phyloP scores from a whole-genome alignment of 2,797 vertebrate genomes.

The Schizothorax lantsangensis region DNA sequence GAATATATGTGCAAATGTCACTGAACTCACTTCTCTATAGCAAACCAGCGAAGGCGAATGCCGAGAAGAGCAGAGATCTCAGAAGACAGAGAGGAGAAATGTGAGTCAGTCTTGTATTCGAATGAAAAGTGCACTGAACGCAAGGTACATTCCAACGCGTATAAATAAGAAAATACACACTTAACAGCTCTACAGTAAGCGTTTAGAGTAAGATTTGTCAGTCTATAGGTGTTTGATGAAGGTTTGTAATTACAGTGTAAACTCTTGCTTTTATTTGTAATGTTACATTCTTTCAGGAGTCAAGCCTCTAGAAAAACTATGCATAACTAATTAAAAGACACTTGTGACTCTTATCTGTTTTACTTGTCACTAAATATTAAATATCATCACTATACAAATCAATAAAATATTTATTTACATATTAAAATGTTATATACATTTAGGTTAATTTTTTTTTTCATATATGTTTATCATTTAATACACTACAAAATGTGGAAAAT shows the following conservation, averaged over 20 bases:
- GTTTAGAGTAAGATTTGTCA: not conserved
- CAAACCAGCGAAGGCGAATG: not conserved
- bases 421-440: not conserved
- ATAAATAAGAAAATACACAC: not conserved
- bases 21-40: not conserved
- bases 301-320: not conserved
- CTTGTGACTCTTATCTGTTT: not conserved
- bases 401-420: not conserved
- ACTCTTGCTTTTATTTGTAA: not conserved
- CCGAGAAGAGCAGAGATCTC: slow-evolving; percentile 7
- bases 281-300: not conserved
- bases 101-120: slow-evolving; percentile 36
- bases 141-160: not conserved
- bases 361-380: not conserved
- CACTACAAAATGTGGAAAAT: not conserved
- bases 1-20: slow-evolving; percentile 7
- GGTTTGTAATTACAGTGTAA: not conserved
- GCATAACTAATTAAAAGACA: not conserved
- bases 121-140: not conserved
- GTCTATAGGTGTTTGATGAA: not conserved
- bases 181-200: not conserved
- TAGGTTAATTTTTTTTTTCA: not conserved
- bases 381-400: not conserved
- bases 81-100: slow-evolving; percentile 23
- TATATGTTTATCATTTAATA: not conserved